Evolutionary conservation across 2,888 invertebrate genomes (phyloP), one percentile per base, ranked within the genome.

Genomic region (Diploptera punctata): DNA sequence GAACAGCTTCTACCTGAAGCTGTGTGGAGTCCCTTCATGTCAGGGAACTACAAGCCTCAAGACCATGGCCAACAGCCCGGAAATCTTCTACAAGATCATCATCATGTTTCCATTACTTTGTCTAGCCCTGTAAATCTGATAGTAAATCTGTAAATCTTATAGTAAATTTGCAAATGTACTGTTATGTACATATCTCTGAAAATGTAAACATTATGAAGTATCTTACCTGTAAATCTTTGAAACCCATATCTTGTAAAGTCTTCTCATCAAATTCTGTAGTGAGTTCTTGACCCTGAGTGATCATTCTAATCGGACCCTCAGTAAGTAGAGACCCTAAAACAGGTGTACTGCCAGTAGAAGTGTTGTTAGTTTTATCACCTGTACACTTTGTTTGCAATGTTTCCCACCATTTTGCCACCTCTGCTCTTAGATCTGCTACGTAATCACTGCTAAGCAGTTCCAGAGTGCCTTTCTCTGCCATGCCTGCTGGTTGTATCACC

Each of bases 361-460:
- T 76, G 26, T 26, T 19, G 21, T 18, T 38, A 18, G 43, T 43
- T 13, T 61, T 52, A 5, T 52, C 70, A 65, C 79, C 80, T 5
- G 78, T 78, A 38, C 79, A 79, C 70, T 77, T 79, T 68, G 81
- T 80, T 72, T 84, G 84, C 2, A 84, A 81, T 29, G 82, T 82
- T 75, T 96, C 95, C 94, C 96, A 97, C 97, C 97, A 97, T 77
- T 94, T 92, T n/a, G 95, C 94, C 70, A 97, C 95, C 86, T 97
- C 97, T 0, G 97, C 97, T 75, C 97, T 86, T 68, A 98, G 84
- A 82, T 97, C 97, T 3, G 96, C 97, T 29, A 98, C 92, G 76
- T 94, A 90, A 84, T 97, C 97, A n/a, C 92, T 90, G 52, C 91
- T 92, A 76, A 93, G 88, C 83, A 98, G 87, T 77, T 93, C 90